Base-by-base conservation (phyloP, 2,888 invertebrate genomes). In the Drosophila lacicola region DNA sequence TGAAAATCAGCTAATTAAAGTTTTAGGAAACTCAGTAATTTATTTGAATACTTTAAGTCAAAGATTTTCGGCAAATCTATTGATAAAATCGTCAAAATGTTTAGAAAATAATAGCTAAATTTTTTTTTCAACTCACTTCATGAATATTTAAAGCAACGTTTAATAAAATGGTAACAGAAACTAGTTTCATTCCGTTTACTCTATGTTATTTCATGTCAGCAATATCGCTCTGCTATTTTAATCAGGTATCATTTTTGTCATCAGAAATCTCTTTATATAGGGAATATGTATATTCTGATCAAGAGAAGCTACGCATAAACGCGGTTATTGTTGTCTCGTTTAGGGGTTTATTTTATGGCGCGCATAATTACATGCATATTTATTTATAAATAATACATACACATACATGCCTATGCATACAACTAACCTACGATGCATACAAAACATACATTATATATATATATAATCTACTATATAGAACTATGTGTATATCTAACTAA, bases 371-470 rank as follows among this genome's bases (percentile, higher is more conserved):
- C 46, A 45, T 63, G 53, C 50, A 69, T 61, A 67, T 54, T 54
- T 63, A 62, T 53, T 67, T 63, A 61, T 60, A 62, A 61, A 64
- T 64, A 70, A 54, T 60, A 60, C 46, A 33, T 47, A 67, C 75
- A 69, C 62, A 54, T 54, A 69, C 62, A 54, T 54, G 70, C 60
- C 37, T 46, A 44, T 57, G 57, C 57, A 58, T 34, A 63, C 34
- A 47, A 66, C 65, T 66, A 66, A 66, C 65, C 68, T 41, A 47
- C 19, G 25, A 51, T 63, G 74, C 63, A 77, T 70, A 54, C 57
- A 56, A 51, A 58, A 73, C 60, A 78, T 55, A 63, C 50, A 74
- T 57, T 50, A 69, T 54, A 68, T 60, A 65, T 60, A 65, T 63
- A 64, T 53, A 70, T 41, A 57, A 44, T 46, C 56, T 46, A 66